Evolutionary conservation across 2,797 vertebrate genomes (phyloP).

Genomic region (Taenioides sp.): DNA sequence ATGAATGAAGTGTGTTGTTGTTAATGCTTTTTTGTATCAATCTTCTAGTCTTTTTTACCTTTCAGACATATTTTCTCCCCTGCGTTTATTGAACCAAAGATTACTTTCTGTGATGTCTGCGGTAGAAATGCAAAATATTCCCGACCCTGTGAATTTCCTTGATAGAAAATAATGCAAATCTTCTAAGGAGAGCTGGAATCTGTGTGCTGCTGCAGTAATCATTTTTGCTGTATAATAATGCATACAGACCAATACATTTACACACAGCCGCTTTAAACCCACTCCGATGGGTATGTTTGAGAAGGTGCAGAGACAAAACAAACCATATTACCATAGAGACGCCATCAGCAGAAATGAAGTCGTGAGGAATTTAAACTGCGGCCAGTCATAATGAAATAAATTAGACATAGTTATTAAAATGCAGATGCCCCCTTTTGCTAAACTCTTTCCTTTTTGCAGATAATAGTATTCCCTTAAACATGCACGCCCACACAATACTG

Average conservation of each 20-base stretch:
- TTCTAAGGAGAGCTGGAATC: slow-evolving; percentile 24
- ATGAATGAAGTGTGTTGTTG: too few relatives aligned
- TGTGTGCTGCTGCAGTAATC: slow-evolving; percentile 25
- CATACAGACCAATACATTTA: slow-evolving; percentile 36
- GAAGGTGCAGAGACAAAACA: slow-evolving; percentile 49
- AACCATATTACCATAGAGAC: slow-evolving; percentile 65
- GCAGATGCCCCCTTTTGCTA: slow-evolving; percentile 57
- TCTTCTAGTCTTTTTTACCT: background rate
- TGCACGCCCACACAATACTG: slow-evolving; percentile 18
- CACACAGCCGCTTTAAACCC: slow-evolving; percentile 34
- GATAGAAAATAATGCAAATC: slow-evolving; percentile 35
- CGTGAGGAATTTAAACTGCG: slow-evolving; percentile 50
- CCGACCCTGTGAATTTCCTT: slow-evolving; percentile 11
- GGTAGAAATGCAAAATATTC: slow-evolving; percentile 1
- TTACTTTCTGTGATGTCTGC: background rate
- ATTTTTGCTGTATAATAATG: slow-evolving; percentile 34
- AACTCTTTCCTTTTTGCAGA: slow-evolving; percentile 46
- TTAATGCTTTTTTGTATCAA: background rate
- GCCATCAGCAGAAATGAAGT: slow-evolving; percentile 67
- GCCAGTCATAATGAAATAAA: slow-evolving; percentile 57
- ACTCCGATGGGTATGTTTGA: slow-evolving; percentile 53
- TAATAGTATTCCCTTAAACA: slow-evolving; percentile 24
- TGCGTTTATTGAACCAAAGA: background rate
- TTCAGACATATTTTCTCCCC: background rate
- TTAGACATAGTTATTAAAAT: slow-evolving; percentile 66